phyloP scores from a whole-genome alignment of 2,113 vertebrate species.

The Strigops habroptila region DNA sequence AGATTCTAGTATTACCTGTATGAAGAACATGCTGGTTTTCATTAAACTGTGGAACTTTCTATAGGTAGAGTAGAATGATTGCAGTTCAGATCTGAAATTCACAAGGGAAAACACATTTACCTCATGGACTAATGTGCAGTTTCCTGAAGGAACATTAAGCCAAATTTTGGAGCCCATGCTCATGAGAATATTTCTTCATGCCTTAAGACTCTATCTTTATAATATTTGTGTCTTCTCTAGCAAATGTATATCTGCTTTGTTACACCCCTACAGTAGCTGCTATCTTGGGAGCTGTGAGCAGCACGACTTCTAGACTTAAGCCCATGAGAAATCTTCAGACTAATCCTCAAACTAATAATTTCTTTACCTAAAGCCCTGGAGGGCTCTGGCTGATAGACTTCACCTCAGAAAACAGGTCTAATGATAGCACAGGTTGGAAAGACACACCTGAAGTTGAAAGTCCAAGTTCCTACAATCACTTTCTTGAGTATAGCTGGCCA shows the following conservation, averaged over 20 bases:
- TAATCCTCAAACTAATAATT: not conserved
- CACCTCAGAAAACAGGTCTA: not conserved
- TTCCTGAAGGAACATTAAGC: not conserved
- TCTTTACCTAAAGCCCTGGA: not conserved
- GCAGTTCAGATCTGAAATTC: not conserved
- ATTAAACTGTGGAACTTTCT: not conserved
- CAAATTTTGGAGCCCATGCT: rapidly evolving
- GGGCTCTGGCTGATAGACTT: not conserved
- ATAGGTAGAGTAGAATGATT: not conserved
- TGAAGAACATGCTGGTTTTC: not conserved
- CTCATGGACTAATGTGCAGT: not conserved
- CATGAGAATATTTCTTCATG: not conserved
- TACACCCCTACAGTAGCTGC: not conserved
- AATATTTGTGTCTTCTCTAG: not conserved
- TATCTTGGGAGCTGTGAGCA: not conserved
- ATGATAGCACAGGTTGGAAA: not conserved
- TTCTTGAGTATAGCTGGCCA: not conserved
- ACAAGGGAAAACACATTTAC: not conserved
- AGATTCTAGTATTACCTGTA: not conserved
- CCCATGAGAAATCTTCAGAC: not conserved
- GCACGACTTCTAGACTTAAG: not conserved
- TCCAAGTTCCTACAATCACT: not conserved
- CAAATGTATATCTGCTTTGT: not conserved
- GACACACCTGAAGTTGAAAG: not conserved
- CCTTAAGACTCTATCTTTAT: not conserved